phyloP scores from a whole-genome alignment of 2,797 vertebrate species.

The Neosalanx taihuensis region DNA sequence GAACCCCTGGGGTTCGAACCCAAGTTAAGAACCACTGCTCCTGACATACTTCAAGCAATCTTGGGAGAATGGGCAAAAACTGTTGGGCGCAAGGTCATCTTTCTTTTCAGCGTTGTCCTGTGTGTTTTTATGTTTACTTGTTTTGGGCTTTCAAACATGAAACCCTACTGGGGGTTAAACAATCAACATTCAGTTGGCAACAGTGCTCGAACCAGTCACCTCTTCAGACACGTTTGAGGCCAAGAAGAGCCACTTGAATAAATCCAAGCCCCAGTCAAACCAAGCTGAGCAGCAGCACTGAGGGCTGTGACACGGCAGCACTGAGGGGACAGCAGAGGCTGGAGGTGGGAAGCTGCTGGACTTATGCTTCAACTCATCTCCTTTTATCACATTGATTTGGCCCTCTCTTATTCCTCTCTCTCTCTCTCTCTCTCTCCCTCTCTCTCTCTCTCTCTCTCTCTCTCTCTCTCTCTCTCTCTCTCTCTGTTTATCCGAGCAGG shows the following conservation, averaged over 20 bases:
- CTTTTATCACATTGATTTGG: constrained; percentile 51
- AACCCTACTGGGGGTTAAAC: background rate
- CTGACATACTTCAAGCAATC: too few relatives aligned
- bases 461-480: background rate
- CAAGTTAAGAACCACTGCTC: too few relatives aligned
- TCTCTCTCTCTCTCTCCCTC: constrained; percentile 16
- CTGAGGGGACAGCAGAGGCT: background rate
- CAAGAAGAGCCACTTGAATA: constrained; percentile 34
- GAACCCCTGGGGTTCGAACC: too few relatives aligned
- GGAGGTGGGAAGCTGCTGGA: constrained; percentile 35
- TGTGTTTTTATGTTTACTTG: background rate
- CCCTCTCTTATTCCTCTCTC: background rate
- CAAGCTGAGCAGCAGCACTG: constrained; percentile 16
- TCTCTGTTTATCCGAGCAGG: constrained; percentile 39
- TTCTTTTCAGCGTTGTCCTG: background rate
- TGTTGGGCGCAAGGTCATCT: too few relatives aligned
- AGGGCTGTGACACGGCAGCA: constrained; percentile 3
- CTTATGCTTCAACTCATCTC: constrained; percentile 51
- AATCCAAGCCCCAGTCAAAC: constrained; percentile 26
- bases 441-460: background rate
- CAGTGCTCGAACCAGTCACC: background rate
- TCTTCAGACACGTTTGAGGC: background rate
- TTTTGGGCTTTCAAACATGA: background rate
- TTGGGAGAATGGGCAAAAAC: too few relatives aligned
- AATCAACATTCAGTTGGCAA: background rate